phyloP scores from a whole-genome alignment of 2,888 invertebrate species.

The Agonopterix alstromeriana region DNA sequence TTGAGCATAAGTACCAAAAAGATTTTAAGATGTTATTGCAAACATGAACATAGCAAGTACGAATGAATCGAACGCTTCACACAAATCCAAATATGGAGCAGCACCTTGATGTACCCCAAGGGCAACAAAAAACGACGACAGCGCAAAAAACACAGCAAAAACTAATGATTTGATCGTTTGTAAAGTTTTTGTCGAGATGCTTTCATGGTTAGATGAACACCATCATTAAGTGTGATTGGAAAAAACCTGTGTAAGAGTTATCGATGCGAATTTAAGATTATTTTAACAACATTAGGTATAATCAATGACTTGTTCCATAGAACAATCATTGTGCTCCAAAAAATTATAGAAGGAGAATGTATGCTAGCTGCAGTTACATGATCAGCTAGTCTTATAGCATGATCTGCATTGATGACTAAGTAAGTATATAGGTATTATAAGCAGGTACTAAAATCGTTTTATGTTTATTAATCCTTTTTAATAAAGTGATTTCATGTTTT shows the following conservation, averaged over 20 bases:
- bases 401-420: no score
- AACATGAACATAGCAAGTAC: background rate
- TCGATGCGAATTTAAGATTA: background rate
- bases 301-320: no score
- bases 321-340: no score
- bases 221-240: constrained; percentile 10
- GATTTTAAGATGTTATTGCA: no score
- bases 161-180: constrained; percentile 13
- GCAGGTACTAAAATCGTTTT: no score
- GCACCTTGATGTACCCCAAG: constrained; percentile 22
- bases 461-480: no score
- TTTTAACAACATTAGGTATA: background rate
- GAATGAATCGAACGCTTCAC: constrained; percentile 6
- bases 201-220: constrained; percentile 14
- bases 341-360: no score
- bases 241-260: background rate
- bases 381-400: no score
- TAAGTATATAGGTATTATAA: no score
- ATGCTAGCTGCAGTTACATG: no score
- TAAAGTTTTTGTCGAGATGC: constrained; percentile 17
- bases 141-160: constrained; percentile 16
- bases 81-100: constrained; percentile 15
- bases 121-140: constrained; percentile 8
- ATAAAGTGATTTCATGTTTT: no score
- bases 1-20: no score